Conservation (phyloP, 2,797 vertebrate genomes). For the Simalia tracyae region DNA sequence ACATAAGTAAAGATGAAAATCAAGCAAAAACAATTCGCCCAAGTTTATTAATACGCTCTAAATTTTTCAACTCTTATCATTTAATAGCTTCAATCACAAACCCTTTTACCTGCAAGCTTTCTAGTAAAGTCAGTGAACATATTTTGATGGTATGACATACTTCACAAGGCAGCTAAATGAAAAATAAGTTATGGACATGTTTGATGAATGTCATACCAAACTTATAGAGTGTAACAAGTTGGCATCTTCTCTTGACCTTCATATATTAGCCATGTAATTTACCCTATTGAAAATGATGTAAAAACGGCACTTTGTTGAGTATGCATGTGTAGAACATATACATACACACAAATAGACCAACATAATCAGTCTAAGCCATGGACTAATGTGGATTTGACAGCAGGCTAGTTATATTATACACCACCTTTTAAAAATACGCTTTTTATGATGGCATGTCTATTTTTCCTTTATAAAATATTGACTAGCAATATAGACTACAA, state of each 20-base stretch:
- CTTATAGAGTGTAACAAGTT: background rate
- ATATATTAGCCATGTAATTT: background rate
- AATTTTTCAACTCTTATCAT: background rate
- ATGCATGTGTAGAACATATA: background rate
- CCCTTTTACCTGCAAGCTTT: background rate
- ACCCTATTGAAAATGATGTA: background rate
- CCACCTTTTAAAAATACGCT: background rate
- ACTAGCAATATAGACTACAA: background rate
- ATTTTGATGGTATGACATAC: background rate
- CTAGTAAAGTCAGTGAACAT: background rate
- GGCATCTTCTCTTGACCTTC: background rate
- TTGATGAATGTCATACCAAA: background rate
- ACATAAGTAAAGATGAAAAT: constrained; percentile 29
- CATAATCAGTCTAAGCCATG: background rate
- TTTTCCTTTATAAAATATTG: background rate
- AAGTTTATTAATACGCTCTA: background rate
- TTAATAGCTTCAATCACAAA: background rate
- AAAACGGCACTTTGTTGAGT: background rate
- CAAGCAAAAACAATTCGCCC: background rate
- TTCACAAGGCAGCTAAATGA: background rate
- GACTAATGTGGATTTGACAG: background rate
- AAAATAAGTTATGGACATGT: background rate
- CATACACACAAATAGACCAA: background rate
- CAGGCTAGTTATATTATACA: background rate
- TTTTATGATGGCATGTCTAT: background rate